phyloP scores from a whole-genome alignment of 1,140 invertebrate species.

The Drosophila santomea region DNA sequence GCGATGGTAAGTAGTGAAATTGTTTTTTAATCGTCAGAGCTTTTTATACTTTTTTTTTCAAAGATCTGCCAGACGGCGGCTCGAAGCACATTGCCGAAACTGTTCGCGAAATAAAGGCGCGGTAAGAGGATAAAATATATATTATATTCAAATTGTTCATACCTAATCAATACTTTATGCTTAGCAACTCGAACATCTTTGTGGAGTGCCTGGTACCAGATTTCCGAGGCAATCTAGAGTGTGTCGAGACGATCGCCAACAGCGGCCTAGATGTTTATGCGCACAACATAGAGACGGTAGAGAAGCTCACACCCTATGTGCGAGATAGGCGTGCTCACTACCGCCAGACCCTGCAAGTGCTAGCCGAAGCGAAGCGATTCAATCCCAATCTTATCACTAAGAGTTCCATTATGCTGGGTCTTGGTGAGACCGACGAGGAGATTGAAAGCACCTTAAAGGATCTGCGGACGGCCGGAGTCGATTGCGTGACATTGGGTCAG shows the following conservation, averaged over 20 bases:
- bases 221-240: slow-evolving; percentile 93
- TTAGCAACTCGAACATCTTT: slow-evolving; percentile 92
- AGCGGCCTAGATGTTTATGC: slow-evolving; percentile 97
- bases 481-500: slow-evolving; percentile 98
- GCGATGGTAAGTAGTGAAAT: slow-evolving; percentile 88
- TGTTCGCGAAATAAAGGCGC: slow-evolving; percentile 88
- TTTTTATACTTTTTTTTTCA: slow-evolving; percentile 14
- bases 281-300: slow-evolving; percentile 98
- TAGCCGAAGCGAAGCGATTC: slow-evolving; percentile 92
- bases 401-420: slow-evolving; percentile 98
- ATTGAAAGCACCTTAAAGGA: slow-evolving; percentile 95
- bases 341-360: slow-evolving; percentile 92
- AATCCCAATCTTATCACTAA: slow-evolving; percentile 96
- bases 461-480: slow-evolving; percentile 91
- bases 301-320: slow-evolving; percentile 94
- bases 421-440: slow-evolving; percentile 97
- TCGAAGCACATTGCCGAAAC: slow-evolving; percentile 96
- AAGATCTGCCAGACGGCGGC: slow-evolving; percentile 95
- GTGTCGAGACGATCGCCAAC: slow-evolving; percentile 91
- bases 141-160: neutral
- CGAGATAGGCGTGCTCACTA: slow-evolving; percentile 94
- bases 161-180: slow-evolving; percentile 42
- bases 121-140: slow-evolving; percentile 26
- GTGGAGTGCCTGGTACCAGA: slow-evolving; percentile 99
- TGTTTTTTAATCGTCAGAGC: neutral